Conservation (phyloP, 1,140 invertebrate genomes). For the Drosophila cardini region DNA sequence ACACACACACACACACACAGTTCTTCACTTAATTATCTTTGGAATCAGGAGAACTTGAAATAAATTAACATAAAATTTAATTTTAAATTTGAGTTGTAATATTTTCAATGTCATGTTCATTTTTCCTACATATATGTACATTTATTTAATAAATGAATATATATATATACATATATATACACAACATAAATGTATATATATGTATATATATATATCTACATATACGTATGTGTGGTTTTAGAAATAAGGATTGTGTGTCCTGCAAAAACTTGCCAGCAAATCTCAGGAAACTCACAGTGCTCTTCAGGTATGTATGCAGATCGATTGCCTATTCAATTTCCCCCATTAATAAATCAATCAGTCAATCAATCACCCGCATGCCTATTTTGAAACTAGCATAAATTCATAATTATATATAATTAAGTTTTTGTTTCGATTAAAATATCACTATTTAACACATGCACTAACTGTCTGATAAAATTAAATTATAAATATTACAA, state of each 20-base stretch:
- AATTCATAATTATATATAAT: not conserved
- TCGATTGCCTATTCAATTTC: not conserved
- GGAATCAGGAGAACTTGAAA: not conserved
- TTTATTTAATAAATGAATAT: not conserved
- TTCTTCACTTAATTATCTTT: not conserved
- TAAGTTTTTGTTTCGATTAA: no score
- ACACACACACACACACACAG: not conserved
- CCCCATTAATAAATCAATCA: no score
- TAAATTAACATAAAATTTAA: not conserved
- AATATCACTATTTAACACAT: no score
- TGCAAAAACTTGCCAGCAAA: conserved; percentile 89
- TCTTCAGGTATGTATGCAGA: conserved; percentile 87
- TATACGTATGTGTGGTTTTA: conserved; percentile 79
- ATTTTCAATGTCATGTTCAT: conserved; percentile 13
- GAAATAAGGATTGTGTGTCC: conserved; percentile 90
- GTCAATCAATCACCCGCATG: conserved; percentile 7
- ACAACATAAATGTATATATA: conserved; percentile 8
- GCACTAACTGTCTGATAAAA: not conserved
- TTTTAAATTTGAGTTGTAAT: not conserved
- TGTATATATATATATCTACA: conserved; percentile 36
- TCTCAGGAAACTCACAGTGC: conserved; percentile 89
- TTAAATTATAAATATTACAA: no score
- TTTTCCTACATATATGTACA: not conserved
- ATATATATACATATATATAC: conserved; percentile 1
- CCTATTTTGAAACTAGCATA: not conserved